These are phyloP conservation scores for Manis pentadactyla DNA, from an alignment of 2,797 vertebrate species.

Conservation along the genomic window DNA sequence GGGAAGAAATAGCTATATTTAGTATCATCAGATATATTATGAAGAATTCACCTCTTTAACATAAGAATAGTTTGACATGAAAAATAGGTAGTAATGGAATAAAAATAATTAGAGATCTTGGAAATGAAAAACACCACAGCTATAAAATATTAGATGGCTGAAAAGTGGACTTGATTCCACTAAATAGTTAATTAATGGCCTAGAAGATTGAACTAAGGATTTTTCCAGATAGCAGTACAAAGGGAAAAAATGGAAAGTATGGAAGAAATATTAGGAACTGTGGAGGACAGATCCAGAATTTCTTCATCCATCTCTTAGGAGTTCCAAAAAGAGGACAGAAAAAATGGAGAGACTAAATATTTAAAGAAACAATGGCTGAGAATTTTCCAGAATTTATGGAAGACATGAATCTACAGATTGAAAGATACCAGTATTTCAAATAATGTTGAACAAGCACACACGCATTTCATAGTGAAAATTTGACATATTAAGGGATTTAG, in stretches of 20 bases:
- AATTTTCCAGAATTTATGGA: background rate
- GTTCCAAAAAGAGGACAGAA: background rate
- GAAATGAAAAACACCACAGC: background rate
- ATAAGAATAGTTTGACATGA: background rate
- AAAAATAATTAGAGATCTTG: background rate
- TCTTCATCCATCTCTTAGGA: background rate
- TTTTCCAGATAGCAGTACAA: background rate
- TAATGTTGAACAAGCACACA: background rate
- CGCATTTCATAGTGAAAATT: background rate
- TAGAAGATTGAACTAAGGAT: background rate
- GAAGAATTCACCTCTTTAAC: background rate
- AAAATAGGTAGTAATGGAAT: background rate
- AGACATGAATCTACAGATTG: background rate
- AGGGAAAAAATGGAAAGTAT: background rate
- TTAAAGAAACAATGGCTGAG: background rate
- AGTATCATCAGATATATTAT: background rate
- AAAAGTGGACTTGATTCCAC: background rate
- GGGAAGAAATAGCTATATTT: background rate
- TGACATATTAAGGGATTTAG: background rate
- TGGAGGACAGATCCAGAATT: background rate
- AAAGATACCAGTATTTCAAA: background rate
- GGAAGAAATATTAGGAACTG: background rate
- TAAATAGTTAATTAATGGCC: background rate
- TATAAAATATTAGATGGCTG: background rate
- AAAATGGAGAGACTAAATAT: background rate